Percentiles rank a stretch among this genome's conserved stretches.
Evolutionary conservation across 37 sponge, comb jelly and placozoan species (phyloP).

Genomic region (Lycopodina hypogea): DNA sequence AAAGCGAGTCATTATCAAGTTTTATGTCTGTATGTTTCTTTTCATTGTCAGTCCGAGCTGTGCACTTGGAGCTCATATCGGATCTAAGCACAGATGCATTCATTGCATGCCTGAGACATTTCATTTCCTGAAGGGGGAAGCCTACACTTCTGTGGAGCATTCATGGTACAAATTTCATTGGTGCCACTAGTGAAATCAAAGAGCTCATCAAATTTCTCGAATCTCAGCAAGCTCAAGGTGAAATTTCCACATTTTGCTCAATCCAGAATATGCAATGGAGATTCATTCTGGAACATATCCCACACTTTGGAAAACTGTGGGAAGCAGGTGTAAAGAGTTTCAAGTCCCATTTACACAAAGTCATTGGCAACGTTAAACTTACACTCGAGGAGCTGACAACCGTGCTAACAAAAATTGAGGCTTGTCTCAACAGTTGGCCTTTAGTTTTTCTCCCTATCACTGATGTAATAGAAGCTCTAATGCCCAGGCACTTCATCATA

Average conservation of each 20-base stretch:
- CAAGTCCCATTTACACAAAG: neutral
- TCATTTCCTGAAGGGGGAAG: constrained; percentile 34
- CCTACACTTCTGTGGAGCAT: constrained; percentile 41
- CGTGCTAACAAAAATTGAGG: too few species aligned
- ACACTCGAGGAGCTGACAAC: too few species aligned
- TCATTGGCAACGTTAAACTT: neutral
- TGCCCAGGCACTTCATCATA: too few species aligned
- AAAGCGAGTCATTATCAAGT: too few species aligned
- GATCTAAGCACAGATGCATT: constrained; percentile 36
- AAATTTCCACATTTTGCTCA: neutral
- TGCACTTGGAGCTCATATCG: constrained; percentile 47
- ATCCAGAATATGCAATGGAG: neutral
- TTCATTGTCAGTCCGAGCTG: constrained; percentile 39
- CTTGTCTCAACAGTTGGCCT: too few species aligned
- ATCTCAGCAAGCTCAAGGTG: neutral
- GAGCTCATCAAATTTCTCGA: neutral
- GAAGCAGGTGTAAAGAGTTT: neutral
- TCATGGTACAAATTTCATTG: constrained; percentile 52
- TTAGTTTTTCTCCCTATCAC: too few species aligned
- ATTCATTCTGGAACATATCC: neutral
- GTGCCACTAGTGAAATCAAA: neutral
- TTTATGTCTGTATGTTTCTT: constrained; percentile 43
- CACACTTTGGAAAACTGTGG: constrained; percentile 6
- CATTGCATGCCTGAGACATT: constrained; percentile 31
- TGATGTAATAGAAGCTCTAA: too few species aligned